Percentiles rank a stretch among this genome's conserved stretches.
Evolutionary conservation across 2,113 vertebrate genomes (phyloP).

Genomic region (Pteropus alecto): DNA sequence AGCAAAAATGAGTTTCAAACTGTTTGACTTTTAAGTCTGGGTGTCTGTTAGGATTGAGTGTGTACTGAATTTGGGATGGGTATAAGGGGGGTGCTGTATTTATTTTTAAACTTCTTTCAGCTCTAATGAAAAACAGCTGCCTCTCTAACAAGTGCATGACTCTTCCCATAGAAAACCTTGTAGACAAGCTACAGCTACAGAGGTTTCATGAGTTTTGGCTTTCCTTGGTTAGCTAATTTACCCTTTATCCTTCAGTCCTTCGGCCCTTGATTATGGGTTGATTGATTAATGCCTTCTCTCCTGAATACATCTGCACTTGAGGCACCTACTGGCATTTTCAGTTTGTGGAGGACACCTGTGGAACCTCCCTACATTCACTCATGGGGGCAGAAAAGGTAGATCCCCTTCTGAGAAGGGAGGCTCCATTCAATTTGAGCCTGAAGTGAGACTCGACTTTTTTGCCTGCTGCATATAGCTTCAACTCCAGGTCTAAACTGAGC

Average conservation of each 20-base stretch:
- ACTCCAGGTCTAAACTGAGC: neutral
- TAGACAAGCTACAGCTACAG: neutral
- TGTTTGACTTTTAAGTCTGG: constrained; percentile 51
- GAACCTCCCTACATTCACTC: neutral
- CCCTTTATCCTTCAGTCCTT: neutral
- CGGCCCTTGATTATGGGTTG: neutral
- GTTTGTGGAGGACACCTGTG: neutral
- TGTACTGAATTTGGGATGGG: constrained; percentile 39
- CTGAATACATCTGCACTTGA: neutral
- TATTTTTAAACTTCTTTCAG: constrained; percentile 65
- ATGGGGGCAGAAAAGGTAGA: too few relatives aligned
- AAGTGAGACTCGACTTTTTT: neutral
- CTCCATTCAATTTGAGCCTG: neutral
- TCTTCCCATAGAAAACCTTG: constrained; percentile 9
- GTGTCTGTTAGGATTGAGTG: constrained; percentile 24
- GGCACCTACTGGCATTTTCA: neutral
- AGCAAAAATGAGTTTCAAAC: neutral
- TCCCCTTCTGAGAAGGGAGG: neutral
- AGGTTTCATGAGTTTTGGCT: neutral
- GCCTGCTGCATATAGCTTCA: neutral
- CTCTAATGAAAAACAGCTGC: constrained; percentile 69
- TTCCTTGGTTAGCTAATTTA: neutral
- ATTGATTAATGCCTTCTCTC: neutral
- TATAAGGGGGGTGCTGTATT: neutral
- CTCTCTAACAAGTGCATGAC: neutral